Evolutionary conservation across 1,140 invertebrate species (phyloP).

Genomic region (Drosophila eugracilis): DNA sequence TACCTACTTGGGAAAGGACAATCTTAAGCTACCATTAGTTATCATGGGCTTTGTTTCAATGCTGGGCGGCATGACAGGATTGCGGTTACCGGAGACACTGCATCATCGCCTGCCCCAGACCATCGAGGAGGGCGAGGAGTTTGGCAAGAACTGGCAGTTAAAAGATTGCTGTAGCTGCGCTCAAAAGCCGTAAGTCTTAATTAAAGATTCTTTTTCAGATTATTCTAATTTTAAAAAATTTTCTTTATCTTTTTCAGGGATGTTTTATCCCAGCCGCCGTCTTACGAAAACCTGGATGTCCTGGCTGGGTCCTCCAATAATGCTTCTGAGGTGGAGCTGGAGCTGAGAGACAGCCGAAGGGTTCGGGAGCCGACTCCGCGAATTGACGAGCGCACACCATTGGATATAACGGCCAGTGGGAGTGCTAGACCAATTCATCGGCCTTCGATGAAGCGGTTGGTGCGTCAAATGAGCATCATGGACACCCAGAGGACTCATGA

Average conservation of each 20-base stretch:
- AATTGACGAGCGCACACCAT: slow-evolving; percentile 83
- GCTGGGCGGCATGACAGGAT: slow-evolving; percentile 91
- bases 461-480: slow-evolving; percentile 90
- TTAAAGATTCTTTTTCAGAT: not conserved
- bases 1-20: slow-evolving; percentile 93
- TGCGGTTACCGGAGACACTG: slow-evolving; percentile 92
- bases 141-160: slow-evolving; percentile 93
- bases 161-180: slow-evolving; percentile 90
- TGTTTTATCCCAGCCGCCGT: slow-evolving; percentile 81
- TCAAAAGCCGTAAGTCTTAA: slow-evolving; percentile 86
- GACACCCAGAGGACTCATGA: slow-evolving; percentile 91
- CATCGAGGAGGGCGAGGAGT: slow-evolving; percentile 93
- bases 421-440: slow-evolving; percentile 72
- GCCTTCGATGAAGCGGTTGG: slow-evolving; percentile 88
- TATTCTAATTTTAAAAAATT: not conserved
- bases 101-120: slow-evolving; percentile 92
- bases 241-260: slow-evolving; percentile 29
- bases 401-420: slow-evolving; percentile 66
- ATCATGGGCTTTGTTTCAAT: slow-evolving; percentile 92
- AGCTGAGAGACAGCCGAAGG: slow-evolving; percentile 54
- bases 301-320: slow-evolving; percentile 85
- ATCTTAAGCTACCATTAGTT: slow-evolving; percentile 91
- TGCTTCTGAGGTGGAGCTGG: slow-evolving; percentile 66
- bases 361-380: slow-evolving; percentile 29
- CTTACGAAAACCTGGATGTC: slow-evolving; percentile 88